Evolutionary conservation across 2,888 invertebrate species (phyloP).

Genomic region (Congeria kusceri): DNA sequence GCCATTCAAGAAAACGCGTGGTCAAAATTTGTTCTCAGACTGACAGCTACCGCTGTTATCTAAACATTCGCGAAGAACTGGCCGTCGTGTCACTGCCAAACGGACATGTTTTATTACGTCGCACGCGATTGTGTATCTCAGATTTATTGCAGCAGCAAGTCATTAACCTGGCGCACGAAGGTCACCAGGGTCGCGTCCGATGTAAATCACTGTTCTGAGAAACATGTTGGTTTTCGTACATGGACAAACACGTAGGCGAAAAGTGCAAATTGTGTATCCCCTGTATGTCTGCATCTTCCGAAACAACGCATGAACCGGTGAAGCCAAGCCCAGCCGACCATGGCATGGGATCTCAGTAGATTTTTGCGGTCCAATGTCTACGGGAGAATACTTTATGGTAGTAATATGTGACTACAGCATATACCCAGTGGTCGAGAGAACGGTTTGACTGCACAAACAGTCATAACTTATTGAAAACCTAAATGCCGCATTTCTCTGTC

Average conservation of each 20-base stretch:
- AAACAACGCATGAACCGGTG: too few relatives aligned
- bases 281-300: too few relatives aligned
- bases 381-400: constrained; percentile 55
- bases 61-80: neutral
- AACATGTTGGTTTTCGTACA: constrained; percentile 45
- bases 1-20: neutral
- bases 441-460: constrained; percentile 42
- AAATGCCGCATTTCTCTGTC: constrained; percentile 1
- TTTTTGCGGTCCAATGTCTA: constrained; percentile 49
- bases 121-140: constrained; percentile 57
- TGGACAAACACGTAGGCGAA: constrained; percentile 38
- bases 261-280: constrained; percentile 35
- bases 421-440: constrained; percentile 57
- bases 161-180: constrained; percentile 64
- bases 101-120: constrained; percentile 2
- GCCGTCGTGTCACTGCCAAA: neutral
- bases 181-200: constrained; percentile 67
- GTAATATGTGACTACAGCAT: constrained; percentile 62
- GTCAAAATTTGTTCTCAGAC: neutral
- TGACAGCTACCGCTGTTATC: neutral
- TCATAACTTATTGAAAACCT: constrained; percentile 41
- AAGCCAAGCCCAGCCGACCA: constrained; percentile 25
- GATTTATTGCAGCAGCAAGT: constrained; percentile 43
- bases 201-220: constrained; percentile 62
- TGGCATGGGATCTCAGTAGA: constrained; percentile 46